A percentile compares a stretch with the other conserved stretches of the same genome.
Evolutionary conservation across 1,140 invertebrate genomes (phyloP).

Genomic region (Colletes latitarsis): DNA sequence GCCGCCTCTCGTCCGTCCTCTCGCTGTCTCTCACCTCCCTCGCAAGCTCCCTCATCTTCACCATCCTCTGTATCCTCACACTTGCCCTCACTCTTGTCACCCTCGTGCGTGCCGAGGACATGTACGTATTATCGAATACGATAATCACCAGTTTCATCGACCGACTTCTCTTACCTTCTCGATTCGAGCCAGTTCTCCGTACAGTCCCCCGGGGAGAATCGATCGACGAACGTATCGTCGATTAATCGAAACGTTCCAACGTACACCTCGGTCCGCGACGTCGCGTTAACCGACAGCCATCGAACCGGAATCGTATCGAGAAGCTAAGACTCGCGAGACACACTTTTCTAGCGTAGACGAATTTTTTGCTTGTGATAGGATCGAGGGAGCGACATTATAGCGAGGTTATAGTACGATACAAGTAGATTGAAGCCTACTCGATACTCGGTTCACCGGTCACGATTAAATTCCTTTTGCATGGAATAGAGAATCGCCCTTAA

Average conservation of each 20-base stretch:
- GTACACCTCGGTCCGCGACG: too few relatives aligned
- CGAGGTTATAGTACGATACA: background rate
- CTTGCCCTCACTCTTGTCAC: conserved; percentile 76
- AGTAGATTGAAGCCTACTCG: background rate
- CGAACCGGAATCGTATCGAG: background rate
- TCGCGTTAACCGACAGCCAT: background rate
- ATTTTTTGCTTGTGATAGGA: conserved; percentile 47
- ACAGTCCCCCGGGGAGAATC: too few relatives aligned
- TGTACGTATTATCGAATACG: conserved; percentile 73
- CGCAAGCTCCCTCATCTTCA: conserved; percentile 76
- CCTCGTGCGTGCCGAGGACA: conserved; percentile 76
- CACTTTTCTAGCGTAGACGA: conserved; percentile 6
- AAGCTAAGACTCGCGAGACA: conserved; percentile 1
- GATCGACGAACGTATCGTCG: too few relatives aligned
- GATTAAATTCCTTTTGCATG: conserved; percentile 17
- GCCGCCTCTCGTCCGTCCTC: conserved; percentile 79
- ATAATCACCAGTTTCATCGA: conserved; percentile 13
- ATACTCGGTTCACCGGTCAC: too few relatives aligned
- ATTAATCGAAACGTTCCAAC: too few relatives aligned
- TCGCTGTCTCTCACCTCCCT: conserved; percentile 81
- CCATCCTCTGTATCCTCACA: conserved; percentile 75
- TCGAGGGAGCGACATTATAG: conserved; percentile 24
- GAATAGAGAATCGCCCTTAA: conserved; percentile 23
- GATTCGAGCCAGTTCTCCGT: background rate
- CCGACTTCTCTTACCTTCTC: conserved; percentile 40